A percentile compares a stretch with the other conserved stretches of the same genome.
These are phyloP conservation scores for Denticeps clupeoides DNA, from an alignment of 2,797 vertebrate species.

Conservation along the genomic window DNA sequence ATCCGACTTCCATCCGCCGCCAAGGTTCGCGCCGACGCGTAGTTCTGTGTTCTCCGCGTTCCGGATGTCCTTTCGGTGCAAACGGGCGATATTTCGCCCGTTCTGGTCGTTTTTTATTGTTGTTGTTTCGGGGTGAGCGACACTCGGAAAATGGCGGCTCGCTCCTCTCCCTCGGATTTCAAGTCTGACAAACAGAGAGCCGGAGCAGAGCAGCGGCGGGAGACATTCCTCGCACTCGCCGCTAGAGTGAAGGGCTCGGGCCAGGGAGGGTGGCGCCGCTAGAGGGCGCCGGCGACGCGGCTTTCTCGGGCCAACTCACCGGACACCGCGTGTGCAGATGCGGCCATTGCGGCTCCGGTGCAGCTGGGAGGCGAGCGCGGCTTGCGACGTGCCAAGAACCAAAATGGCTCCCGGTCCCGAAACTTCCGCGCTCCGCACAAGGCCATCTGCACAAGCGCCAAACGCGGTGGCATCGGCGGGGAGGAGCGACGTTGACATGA, in stretches of 20 bases:
- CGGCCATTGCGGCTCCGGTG: neutral
- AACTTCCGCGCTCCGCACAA: too few species aligned
- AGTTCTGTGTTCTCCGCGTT: conserved; percentile 2
- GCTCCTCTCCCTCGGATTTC: conserved; percentile 51
- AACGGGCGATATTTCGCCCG: conserved; percentile 9
- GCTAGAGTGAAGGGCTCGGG: conserved; percentile 21
- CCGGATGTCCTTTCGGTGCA: neutral
- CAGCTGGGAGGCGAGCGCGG: neutral
- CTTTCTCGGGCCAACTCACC: neutral
- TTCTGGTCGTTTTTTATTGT: conserved; percentile 32
- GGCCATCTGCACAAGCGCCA: too few species aligned
- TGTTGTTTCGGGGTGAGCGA: conserved; percentile 41
- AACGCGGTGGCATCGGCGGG: too few species aligned
- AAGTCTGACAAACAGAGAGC: conserved; percentile 42
- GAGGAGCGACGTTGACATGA: too few species aligned
- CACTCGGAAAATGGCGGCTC: conserved; percentile 69
- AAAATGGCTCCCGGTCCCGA: too few species aligned
- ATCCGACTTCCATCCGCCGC: neutral
- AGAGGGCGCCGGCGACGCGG: conserved; percentile 28
- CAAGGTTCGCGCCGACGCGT: neutral
- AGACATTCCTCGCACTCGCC: conserved; percentile 28
- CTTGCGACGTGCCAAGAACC: neutral
- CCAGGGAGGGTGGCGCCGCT: conserved; percentile 30
- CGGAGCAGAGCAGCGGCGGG: conserved; percentile 33
- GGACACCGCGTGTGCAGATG: neutral